These are phyloP conservation scores for Leistus spinibarbis DNA, from an alignment of 2,888 invertebrate species.

Conservation along the genomic window DNA sequence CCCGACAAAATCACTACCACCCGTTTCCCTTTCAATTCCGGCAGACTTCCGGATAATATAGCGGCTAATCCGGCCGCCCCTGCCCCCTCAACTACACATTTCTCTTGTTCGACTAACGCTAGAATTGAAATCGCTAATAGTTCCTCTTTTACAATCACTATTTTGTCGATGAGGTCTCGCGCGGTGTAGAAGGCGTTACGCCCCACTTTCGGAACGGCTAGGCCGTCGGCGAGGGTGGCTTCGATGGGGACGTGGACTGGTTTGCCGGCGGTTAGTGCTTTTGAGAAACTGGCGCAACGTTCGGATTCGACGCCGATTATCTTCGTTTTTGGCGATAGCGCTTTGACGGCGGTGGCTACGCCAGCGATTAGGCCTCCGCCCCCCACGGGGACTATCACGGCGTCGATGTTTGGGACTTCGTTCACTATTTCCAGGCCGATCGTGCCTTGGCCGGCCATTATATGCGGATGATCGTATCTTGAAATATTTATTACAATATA, in stretches of 20 bases:
- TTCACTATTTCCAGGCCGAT: slow-evolving; percentile 87
- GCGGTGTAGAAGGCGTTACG: slow-evolving; percentile 83
- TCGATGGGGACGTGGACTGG: slow-evolving; percentile 71
- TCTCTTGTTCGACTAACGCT: slow-evolving; percentile 79
- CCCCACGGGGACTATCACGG: slow-evolving; percentile 85
- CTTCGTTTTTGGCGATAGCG: slow-evolving; percentile 75
- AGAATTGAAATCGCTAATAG: slow-evolving; percentile 84
- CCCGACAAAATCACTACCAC: slow-evolving; percentile 82
- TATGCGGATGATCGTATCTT: slow-evolving; percentile 84
- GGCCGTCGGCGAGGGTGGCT: slow-evolving; percentile 85
- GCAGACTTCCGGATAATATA: slow-evolving; percentile 77
- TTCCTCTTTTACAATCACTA: slow-evolving; percentile 81
- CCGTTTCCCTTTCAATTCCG: slow-evolving; percentile 81
- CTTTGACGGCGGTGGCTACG: slow-evolving; percentile 82
- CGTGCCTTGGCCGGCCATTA: slow-evolving; percentile 90
- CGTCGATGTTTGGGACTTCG: slow-evolving; percentile 83
- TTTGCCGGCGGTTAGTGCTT: slow-evolving; percentile 71
- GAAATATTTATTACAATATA: not conserved
- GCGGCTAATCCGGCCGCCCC: slow-evolving; percentile 88
- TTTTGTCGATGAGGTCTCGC: slow-evolving; percentile 73
- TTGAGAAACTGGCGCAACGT: slow-evolving; percentile 79
- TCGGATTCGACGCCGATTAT: slow-evolving; percentile 90
- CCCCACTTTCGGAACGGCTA: slow-evolving; percentile 87
- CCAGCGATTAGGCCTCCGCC: slow-evolving; percentile 90
- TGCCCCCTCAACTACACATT: slow-evolving; percentile 90